phyloP scores from a whole-genome alignment of 2,113 vertebrate genomes.

The Macquaria australasica region DNA sequence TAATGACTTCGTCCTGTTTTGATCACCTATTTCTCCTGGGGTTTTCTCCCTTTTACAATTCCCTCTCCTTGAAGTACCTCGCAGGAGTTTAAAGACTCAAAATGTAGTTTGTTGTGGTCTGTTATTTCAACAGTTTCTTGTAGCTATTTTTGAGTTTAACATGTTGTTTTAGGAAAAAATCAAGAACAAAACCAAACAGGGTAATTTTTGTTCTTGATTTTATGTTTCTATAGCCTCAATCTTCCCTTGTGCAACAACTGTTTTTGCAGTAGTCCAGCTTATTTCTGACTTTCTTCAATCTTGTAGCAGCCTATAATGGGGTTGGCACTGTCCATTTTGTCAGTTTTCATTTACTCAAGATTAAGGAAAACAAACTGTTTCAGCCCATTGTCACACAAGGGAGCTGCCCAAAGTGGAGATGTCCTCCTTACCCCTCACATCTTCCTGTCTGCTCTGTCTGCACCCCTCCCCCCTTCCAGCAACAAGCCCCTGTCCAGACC shows the following conservation, averaged over 20 bases:
- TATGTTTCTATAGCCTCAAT: not conserved
- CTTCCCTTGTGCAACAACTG: not conserved
- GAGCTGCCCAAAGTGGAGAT: conserved; percentile 66
- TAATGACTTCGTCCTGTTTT: conserved; percentile 27
- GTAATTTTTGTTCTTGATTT: not conserved
- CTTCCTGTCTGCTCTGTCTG: conserved; percentile 71
- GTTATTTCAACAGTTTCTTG: not conserved
- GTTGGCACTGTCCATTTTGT: not conserved
- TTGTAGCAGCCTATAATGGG: not conserved
- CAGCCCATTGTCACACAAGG: conserved; percentile 52
- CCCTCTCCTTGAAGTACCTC: not conserved
- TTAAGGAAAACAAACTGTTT: conserved; percentile 17
- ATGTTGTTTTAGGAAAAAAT: not conserved
- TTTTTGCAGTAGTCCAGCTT: not conserved
- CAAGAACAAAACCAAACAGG: not conserved
- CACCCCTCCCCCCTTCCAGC: conserved; percentile 64
- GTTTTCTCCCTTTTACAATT: conserved; percentile 3
- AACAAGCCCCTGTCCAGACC: conserved; percentile 76
- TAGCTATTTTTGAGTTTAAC: not conserved
- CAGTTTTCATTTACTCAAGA: conserved; percentile 6
- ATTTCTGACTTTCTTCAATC: not conserved
- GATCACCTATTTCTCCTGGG: not conserved
- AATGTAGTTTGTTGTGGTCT: not conserved
- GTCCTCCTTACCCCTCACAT: conserved; percentile 68
- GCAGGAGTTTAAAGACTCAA: not conserved